Base-by-base conservation (phyloP, 1,140 invertebrate species). In the Cyrtorhinus lividipennis region DNA sequence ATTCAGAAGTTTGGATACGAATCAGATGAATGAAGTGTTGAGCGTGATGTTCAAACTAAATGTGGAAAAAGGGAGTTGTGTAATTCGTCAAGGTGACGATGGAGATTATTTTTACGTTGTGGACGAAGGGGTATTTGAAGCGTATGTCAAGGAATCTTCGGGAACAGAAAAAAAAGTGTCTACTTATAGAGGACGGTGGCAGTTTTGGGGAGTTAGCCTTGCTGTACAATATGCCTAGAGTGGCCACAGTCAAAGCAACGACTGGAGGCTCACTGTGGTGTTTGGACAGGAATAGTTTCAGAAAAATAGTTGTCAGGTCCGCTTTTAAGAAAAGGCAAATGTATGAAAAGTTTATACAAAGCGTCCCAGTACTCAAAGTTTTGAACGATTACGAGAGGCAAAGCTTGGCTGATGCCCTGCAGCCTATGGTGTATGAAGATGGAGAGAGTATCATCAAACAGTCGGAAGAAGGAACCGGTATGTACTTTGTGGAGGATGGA, bases 151-250 rank as follows among this genome's bases (percentile, higher is more conserved):
- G 12, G 24, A 23, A 13, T 30, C 45, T 1, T 2, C 63, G 74
- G 95, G 92, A 71, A 92, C 92, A 56, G 81, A 83, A 64, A 95
- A 88, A 73, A 85, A 93, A 69, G 92, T 94, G 44, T 86, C 83
- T 71, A 92, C 95, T 18, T 83, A 81, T 69, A 38, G 30, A 15
- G 66, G 85, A 90, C 69, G 80, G 82, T 20, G 94, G 95, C 59
- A 90, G 88, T 72, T 98, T 97, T 75, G 95, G 95, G 46, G 95
- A 98, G 80, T 77, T 98, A 69, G 94, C 95, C 27, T 81, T 98
- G 23, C 86, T 98, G 79, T 97, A 98, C 79, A 96, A 97, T 75
- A 92, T 94, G 88, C 94, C 95, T 8, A 81, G 94, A 67, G 92
- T 93, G 62, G 94, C 94, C 48, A 94, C 83, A 20, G 83, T 91